A percentile compares a stretch with the other conserved stretches of the same genome.
These are phyloP conservation scores for Erannis defoliaria DNA, from an alignment of 2,888 invertebrate genomes.

Conservation along the genomic window DNA sequence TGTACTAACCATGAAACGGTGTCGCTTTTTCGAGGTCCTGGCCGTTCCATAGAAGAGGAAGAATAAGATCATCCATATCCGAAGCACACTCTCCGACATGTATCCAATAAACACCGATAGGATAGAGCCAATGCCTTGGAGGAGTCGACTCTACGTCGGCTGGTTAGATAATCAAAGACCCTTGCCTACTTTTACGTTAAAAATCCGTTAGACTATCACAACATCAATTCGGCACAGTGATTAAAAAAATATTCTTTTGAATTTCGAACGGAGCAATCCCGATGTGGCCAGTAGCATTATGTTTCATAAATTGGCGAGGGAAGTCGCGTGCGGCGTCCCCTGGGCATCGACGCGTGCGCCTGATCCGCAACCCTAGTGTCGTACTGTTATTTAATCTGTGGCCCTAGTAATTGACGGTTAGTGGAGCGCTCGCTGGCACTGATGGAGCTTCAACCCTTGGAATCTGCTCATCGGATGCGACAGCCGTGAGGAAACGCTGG, in stretches of 20 bases:
- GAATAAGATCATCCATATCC: too few species aligned
- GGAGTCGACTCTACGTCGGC: too few species aligned
- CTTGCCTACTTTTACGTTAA: too few species aligned
- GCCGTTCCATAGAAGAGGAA: too few species aligned
- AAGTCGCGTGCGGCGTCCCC: constrained; percentile 76
- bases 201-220: too few species aligned
- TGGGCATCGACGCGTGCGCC: constrained; percentile 75
- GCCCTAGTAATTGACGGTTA: constrained; percentile 72
- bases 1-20: too few species aligned
- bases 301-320: constrained; percentile 74
- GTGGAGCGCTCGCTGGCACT: constrained; percentile 55
- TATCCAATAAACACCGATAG: too few species aligned
- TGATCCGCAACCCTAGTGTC: constrained; percentile 34
- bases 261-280: constrained; percentile 52
- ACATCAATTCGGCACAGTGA: neutral
- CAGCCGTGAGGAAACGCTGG: constrained; percentile 68
- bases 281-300: constrained; percentile 57
- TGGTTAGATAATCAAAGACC: too few species aligned
- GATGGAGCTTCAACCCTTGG: constrained; percentile 72
- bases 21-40: too few species aligned
- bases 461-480: constrained; percentile 78
- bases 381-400: constrained; percentile 5
- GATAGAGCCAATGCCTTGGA: too few species aligned
- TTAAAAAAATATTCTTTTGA: constrained; percentile 29
- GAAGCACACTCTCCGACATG: too few species aligned